Base-by-base conservation (phyloP, 2,888 invertebrate species). In the Itoplectis maculator region DNA sequence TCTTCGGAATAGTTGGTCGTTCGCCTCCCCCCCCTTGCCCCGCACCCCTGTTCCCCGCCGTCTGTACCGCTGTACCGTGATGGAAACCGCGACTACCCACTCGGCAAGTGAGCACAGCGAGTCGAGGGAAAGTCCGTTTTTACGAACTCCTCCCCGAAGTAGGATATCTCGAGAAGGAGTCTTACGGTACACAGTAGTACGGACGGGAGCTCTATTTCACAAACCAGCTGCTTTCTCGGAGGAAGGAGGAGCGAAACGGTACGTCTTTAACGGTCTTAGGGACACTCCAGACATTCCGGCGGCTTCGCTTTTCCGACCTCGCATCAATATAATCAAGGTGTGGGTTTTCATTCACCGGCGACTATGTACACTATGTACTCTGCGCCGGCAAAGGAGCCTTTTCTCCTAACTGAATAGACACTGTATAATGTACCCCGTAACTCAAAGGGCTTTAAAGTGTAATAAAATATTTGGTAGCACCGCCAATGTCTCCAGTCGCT, bases 41-140 rank as follows among this genome's bases (percentile, higher is more conserved):
- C 40, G 23, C 37, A 29, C n/a, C 49, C 56, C 29, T 56, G 23
- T 75, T 42, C 61, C 2, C 29, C 29, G 29, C 29, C 59, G 51
- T 73, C 72, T 42, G 66, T 79, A 63, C 18, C 35, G 20, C 37
- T 23, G 73, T 42, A 70, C 72, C 15, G 65, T 54, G 49, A 65
- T 47, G 11, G 45, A 61, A 47, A 61, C 54, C 54, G 15, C 54
- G 54, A 54, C 54, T 45, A 54, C 42, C 75, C 35, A 29, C 54
- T 49, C 65, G 54, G 54, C 54, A 29, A 54, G 65, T 42, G 42
- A 51, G 37, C 47, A 45, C 15, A 49, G 59, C 45, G n/a, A n/a
- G n/a, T n/a, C 45, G 45, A 35, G 59, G 35, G 47, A 23, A 40
- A 73, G 47, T 73, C 42, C 42, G 65, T 70, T 77, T 69, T 70